Percentiles rank a stretch among this genome's conserved stretches.
Evolutionary conservation across 2,113 vertebrate genomes (phyloP).

Genomic region (Plestiodon gilberti): DNA sequence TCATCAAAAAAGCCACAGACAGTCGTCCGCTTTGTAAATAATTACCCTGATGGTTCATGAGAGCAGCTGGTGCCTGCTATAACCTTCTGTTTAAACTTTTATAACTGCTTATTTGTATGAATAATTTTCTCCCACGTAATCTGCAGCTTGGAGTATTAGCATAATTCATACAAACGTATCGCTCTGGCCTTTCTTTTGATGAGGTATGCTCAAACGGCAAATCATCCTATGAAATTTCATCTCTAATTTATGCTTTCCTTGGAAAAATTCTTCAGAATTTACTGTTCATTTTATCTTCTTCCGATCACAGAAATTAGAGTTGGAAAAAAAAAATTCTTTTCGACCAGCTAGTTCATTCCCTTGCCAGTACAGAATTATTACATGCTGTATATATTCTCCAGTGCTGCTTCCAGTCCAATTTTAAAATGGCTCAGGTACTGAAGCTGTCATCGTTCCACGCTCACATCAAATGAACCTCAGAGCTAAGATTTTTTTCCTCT

Average conservation of each 20-base stretch:
- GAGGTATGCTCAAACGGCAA: constrained; percentile 19
- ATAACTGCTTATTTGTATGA: constrained; percentile 26
- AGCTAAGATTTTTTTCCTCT: constrained; percentile 1
- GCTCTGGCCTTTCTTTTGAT: constrained; percentile 24
- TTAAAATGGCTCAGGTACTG: constrained; percentile 26
- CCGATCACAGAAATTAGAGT: constrained; percentile 23
- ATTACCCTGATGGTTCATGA: constrained; percentile 9
- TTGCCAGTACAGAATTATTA: constrained; percentile 18
- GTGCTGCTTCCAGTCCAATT: not conserved
- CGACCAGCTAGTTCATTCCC: constrained; percentile 18
- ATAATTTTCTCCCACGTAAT: constrained; percentile 42
- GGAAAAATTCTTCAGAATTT: constrained; percentile 6
- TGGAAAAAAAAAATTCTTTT: constrained; percentile 9
- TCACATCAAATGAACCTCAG: not conserved
- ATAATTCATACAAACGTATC: constrained; percentile 22
- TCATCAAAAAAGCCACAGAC: constrained; percentile 27
- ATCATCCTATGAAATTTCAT: constrained; percentile 13
- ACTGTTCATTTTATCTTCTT: not conserved
- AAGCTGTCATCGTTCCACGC: not conserved
- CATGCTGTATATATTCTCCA: not conserved
- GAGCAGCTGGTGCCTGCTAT: not conserved
- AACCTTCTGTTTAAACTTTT: constrained; percentile 46
- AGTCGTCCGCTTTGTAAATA: constrained; percentile 39
- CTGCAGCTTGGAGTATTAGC: constrained; percentile 18
- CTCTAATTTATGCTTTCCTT: constrained; percentile 1